phyloP scores from a whole-genome alignment of 2,888 invertebrate genomes.

The Clepsis dumicolana region DNA sequence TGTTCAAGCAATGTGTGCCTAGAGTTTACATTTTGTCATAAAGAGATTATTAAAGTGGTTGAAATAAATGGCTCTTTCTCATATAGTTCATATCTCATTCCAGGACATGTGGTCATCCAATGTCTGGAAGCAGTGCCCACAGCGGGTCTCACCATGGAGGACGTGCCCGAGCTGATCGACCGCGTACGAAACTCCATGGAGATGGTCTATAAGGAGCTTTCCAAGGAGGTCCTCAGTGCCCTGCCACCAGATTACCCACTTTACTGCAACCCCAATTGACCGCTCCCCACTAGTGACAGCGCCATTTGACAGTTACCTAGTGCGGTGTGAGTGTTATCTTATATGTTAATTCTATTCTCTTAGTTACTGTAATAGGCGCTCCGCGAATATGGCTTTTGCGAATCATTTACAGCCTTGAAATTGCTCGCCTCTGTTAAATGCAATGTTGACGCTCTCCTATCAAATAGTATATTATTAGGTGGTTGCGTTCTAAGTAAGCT shows the following conservation, averaged over 20 bases:
- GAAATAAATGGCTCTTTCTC: neutral
- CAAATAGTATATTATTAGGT: neutral
- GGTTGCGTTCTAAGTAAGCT: neutral
- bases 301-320: constrained; percentile 14
- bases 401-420: neutral
- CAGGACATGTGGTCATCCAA: constrained; percentile 85
- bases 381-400: neutral
- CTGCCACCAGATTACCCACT: constrained; percentile 81
- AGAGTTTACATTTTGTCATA: too few species aligned
- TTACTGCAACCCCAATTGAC: constrained; percentile 63
- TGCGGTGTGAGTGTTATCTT: neutral
- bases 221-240: constrained; percentile 78
- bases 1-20: too few species aligned
- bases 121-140: constrained; percentile 85
- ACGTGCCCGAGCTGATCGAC: constrained; percentile 80
- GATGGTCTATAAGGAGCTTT: constrained; percentile 78
- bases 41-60: too few species aligned
- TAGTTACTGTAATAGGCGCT: neutral
- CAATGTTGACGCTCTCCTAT: neutral
- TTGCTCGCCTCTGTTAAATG: neutral
- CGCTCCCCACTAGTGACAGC: neutral
- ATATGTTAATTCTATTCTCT: neutral
- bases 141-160: constrained; percentile 76
- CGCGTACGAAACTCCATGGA: constrained; percentile 81
- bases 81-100: constrained; percentile 47